These are phyloP conservation scores for Cataglyphis livida DNA, from an alignment of 2,888 invertebrate genomes.

Conservation along the genomic window DNA sequence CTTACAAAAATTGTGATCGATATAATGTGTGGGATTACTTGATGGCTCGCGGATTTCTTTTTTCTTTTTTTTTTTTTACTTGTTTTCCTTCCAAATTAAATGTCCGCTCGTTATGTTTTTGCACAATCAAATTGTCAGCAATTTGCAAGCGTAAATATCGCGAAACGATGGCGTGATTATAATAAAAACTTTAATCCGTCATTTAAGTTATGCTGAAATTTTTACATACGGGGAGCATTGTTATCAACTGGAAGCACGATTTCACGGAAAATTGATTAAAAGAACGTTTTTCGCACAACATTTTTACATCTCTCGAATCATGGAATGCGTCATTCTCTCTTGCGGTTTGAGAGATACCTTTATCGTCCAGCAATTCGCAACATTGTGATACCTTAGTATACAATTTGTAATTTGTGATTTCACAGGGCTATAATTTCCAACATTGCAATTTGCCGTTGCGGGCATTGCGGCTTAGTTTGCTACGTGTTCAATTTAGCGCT, in stretches of 20 bases:
- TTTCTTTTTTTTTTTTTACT: background rate
- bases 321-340: background rate
- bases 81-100: background rate
- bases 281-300: background rate
- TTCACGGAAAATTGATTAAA: background rate
- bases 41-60: background rate
- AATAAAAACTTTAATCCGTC: background rate
- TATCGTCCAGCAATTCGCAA: constrained; percentile 22
- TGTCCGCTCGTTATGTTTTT: background rate
- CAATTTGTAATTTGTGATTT: constrained; percentile 27
- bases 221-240: background rate
- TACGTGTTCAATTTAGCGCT: constrained; percentile 15
- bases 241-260: background rate
- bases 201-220: background rate
- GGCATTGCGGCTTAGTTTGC: background rate
- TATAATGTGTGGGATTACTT: no score
- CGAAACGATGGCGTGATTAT: background rate
- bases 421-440: constrained; percentile 27
- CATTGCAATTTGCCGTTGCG: constrained; percentile 14
- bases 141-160: background rate
- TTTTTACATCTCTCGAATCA: background rate
- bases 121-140: background rate
- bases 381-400: constrained; percentile 18
- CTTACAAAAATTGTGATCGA: background rate
- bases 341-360: background rate